A percentile compares a stretch with the other conserved stretches of the same genome.
Conservation (phyloP, 2,797 vertebrate genomes). For the Coilia nasus region DNA sequence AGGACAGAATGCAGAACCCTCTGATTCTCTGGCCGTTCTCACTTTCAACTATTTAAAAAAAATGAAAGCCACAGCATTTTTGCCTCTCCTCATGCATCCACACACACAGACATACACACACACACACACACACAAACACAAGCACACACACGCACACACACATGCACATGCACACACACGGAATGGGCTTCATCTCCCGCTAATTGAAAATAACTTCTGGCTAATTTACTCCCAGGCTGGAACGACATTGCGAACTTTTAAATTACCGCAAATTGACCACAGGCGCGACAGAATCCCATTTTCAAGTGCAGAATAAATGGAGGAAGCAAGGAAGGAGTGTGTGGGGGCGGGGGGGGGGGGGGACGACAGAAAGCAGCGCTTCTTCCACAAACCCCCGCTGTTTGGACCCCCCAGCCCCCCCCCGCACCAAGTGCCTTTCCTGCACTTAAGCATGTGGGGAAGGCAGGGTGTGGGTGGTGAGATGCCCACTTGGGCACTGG, state of each 20-base stretch:
- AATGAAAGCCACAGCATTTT: constrained; percentile 22
- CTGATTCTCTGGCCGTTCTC: constrained; percentile 1
- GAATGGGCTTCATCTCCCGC: constrained; percentile 39
- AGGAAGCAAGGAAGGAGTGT: neutral
- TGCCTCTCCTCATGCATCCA: constrained; percentile 2
- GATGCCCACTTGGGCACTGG: neutral
- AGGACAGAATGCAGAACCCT: constrained; percentile 4
- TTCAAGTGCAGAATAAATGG: constrained; percentile 66
- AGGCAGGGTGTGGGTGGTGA: constrained; percentile 23
- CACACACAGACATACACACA: constrained; percentile 23
- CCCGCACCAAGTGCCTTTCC: too few relatives aligned
- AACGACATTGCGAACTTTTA: constrained; percentile 36
- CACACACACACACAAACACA: neutral
- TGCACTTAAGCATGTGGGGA: constrained; percentile 34
- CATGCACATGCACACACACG: constrained; percentile 14
- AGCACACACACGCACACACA: constrained; percentile 2
- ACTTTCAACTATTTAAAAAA: constrained; percentile 20
- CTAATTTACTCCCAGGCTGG: constrained; percentile 47
- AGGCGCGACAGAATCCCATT: constrained; percentile 31
- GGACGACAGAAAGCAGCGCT: neutral
- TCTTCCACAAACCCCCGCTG: neutral
- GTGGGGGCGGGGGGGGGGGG: neutral
- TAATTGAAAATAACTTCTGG: constrained; percentile 50
- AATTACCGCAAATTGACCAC: constrained; percentile 46
- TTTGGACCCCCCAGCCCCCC: too few relatives aligned